Evolutionary conservation across 2,888 invertebrate species (phyloP).

Genomic region (Clepsis dumicolana): DNA sequence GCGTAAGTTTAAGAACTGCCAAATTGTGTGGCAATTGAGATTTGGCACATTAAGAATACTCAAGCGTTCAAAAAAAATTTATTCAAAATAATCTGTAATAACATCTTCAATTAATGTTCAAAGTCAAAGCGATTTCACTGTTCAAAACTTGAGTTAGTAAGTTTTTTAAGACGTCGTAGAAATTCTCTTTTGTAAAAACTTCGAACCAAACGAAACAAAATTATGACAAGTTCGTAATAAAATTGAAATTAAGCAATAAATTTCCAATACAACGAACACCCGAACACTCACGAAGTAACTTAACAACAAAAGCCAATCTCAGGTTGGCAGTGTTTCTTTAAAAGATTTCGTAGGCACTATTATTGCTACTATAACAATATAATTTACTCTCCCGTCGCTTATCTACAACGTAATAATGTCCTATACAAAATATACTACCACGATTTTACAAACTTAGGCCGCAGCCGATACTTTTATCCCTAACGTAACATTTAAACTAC

Average conservation of each 20-base stretch:
- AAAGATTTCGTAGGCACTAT: constrained; percentile 84
- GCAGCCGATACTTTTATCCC: constrained; percentile 73
- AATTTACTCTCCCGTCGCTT: constrained; percentile 74
- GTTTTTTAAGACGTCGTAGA: background rate
- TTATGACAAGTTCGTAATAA: constrained; percentile 52
- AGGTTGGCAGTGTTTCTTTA: constrained; percentile 74
- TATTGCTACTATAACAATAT: constrained; percentile 85
- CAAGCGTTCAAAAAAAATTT: constrained; percentile 51
- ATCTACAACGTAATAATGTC: constrained; percentile 78
- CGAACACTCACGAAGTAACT: constrained; percentile 79
- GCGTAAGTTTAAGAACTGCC: constrained; percentile 45
- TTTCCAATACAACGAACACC: constrained; percentile 70
- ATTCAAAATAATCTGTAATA: too few species aligned
- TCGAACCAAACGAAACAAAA: background rate
- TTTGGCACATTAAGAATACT: constrained; percentile 72
- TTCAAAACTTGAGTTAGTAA: background rate
- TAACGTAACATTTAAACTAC: constrained; percentile 81
- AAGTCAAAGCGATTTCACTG: background rate
- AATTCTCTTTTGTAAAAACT: background rate
- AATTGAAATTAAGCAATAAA: constrained; percentile 59
- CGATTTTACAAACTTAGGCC: constrained; percentile 79
- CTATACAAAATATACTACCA: constrained; percentile 84
- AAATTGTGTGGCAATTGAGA: constrained; percentile 66
- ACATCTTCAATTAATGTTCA: background rate
- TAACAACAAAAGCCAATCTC: constrained; percentile 71